These are phyloP conservation scores for Achroia grisella DNA, from an alignment of 1,140 invertebrate species.

Conservation along the genomic window DNA sequence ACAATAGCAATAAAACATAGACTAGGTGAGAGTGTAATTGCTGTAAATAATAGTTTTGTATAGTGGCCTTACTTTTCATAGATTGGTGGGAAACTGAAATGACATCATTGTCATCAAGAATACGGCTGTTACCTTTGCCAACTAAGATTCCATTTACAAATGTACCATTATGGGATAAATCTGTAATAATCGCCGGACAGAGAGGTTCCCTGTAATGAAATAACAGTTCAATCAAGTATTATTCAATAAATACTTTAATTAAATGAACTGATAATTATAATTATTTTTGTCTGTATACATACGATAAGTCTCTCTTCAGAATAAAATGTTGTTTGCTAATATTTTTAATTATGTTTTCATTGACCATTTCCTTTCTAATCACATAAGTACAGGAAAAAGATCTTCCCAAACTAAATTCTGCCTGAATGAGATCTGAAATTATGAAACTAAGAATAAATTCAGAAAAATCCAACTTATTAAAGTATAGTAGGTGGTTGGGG, in stretches of 20 bases:
- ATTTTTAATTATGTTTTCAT: conserved; percentile 56
- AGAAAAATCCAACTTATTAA: too few relatives aligned
- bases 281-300: too few relatives aligned
- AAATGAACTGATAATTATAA: too few relatives aligned
- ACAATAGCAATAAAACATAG: too few relatives aligned
- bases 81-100: conserved; percentile 74
- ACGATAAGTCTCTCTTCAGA: conserved; percentile 62
- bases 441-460: too few relatives aligned
- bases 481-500: too few relatives aligned
- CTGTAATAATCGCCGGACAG: conserved; percentile 71
- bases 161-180: conserved; percentile 84
- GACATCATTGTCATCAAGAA: conserved; percentile 77
- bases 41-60: too few relatives aligned
- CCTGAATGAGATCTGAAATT: conserved; percentile 61
- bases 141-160: conserved; percentile 78
- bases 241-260: too few relatives aligned
- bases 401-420: conserved; percentile 67
- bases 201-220: conserved; percentile 44
- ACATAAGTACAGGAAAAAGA: conserved; percentile 52
- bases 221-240: too few relatives aligned
- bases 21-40: too few relatives aligned
- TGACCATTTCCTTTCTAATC: conserved; percentile 55
- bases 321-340: conserved; percentile 74
- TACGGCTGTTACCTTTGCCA: conserved; percentile 75
- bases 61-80: conserved; percentile 74